Evolutionary conservation across 2,113 vertebrate species (phyloP), one percentile per base, ranked within the genome.

Genomic region (Rhea americana): DNA sequence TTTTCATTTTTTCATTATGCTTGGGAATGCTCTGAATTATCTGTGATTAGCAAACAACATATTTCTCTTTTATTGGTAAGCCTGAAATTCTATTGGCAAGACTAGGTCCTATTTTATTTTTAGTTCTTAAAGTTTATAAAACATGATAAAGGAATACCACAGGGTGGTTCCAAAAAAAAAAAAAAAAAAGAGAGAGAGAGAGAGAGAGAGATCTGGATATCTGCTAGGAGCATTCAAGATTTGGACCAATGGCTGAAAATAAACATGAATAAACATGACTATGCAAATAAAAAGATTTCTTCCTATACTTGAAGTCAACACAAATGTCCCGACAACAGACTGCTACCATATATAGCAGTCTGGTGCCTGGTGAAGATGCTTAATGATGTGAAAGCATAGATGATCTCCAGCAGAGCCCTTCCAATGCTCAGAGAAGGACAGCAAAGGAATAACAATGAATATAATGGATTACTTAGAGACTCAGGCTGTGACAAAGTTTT

Each of bases 261-360:
- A 81, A 90, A 59, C 20, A 68, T 71, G 47, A 61, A 13, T 39
- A 59, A 66, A 65, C 35, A 35, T 6, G 35, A 35, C 35, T 35
- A 58, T 35, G 87, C 37, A 17, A 4, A 4, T 16, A 58, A 75
- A 89, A 48, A 82, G 48, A 35, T 55, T 8, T 50, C 22, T 22
- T 39, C 39, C 19, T 66, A 10, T 45, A 37, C 62, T 82, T 85
- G 28, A 19, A 3, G 2, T 8, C 55, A 37, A 28, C 53, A 73
- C 16, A 70, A 92, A 79, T 0, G 63, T 12, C 53, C 32, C 12
- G 13, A 51, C 21, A 62, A 1, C 1, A 0, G 10, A 20, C 0
- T 84, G 43, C 28, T 61, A 66, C 19, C 37, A 85, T 22, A 35
- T 7, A 53, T 0, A 62, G 19, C 14, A 81, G 61, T 11, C 8